Conservation (phyloP, 2,113 vertebrate genomes). For the Ahaetulla prasina region DNA sequence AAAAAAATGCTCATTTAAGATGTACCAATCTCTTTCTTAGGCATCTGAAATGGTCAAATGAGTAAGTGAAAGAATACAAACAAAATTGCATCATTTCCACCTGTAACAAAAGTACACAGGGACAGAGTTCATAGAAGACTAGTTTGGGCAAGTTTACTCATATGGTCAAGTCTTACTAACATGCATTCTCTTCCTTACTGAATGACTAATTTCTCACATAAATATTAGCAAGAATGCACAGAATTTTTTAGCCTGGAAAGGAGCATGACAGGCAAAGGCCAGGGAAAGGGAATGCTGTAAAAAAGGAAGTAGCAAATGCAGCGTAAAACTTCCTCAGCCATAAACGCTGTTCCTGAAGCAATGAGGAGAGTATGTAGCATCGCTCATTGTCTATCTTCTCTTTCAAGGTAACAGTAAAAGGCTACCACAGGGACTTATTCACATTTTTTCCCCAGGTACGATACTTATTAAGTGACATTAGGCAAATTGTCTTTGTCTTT, state of each 20-base stretch:
- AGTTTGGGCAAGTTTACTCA: accelerated
- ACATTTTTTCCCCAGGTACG: background rate
- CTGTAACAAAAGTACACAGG: slow-evolving; percentile 16
- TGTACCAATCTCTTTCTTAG: background rate
- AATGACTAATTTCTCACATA: slow-evolving; percentile 2
- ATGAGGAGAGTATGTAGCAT: background rate
- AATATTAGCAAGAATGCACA: background rate
- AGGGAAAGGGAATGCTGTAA: background rate
- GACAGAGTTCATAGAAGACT: background rate
- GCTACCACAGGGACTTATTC: background rate
- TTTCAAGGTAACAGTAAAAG: background rate
- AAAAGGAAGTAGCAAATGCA: background rate
- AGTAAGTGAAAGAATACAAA: background rate
- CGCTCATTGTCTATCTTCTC: background rate
- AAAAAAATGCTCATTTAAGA: background rate
- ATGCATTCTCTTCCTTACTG: accelerated
- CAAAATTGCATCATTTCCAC: background rate
- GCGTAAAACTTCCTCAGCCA: background rate
- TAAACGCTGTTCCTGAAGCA: background rate
- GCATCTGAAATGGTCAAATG: background rate
- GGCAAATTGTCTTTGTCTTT: background rate
- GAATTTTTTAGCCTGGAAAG: background rate
- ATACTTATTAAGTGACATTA: background rate
- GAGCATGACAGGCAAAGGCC: background rate
- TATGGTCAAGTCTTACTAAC: background rate